These are phyloP conservation scores for Lota lota DNA, from an alignment of 2,113 vertebrate species.

Conservation along the genomic window DNA sequence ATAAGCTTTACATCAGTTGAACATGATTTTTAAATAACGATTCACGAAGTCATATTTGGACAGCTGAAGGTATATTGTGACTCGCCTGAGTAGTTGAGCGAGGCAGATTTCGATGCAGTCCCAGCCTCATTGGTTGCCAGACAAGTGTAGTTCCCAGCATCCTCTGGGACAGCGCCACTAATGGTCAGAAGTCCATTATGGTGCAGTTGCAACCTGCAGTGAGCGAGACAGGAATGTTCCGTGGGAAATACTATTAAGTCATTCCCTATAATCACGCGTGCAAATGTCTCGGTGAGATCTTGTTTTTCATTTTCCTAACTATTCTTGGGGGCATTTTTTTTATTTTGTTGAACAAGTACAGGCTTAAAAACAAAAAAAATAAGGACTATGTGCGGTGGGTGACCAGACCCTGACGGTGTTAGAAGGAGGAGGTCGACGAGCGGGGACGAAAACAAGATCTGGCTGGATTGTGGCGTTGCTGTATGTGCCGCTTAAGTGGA, in stretches of 20 bases:
- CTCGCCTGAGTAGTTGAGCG: constrained; percentile 71
- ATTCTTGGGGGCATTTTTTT: constrained; percentile 22
- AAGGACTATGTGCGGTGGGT: constrained; percentile 23
- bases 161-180: constrained; percentile 75
- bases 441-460: constrained; percentile 47
- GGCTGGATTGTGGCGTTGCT: constrained; percentile 5
- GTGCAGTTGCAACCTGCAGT: constrained; percentile 58
- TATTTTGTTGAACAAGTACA: constrained; percentile 9
- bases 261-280: constrained; percentile 35
- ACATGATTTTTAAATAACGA: too few species aligned
- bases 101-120: constrained; percentile 47
- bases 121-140: constrained; percentile 78
- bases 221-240: constrained; percentile 26
- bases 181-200: constrained; percentile 80
- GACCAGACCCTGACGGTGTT: not conserved
- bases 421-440: constrained; percentile 30
- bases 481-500: constrained; percentile 38
- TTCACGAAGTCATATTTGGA: too few species aligned
- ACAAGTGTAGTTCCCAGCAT: constrained; percentile 91
- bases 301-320: constrained; percentile 15
- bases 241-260: constrained; percentile 18
- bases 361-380: not conserved
- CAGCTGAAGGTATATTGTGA: not conserved
- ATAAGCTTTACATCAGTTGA: too few species aligned
- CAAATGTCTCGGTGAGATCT: constrained; percentile 33